Evolutionary conservation across 92 coral and sea anemone genomes (phyloP).

Genomic region (Palythoa heliodiscus): DNA sequence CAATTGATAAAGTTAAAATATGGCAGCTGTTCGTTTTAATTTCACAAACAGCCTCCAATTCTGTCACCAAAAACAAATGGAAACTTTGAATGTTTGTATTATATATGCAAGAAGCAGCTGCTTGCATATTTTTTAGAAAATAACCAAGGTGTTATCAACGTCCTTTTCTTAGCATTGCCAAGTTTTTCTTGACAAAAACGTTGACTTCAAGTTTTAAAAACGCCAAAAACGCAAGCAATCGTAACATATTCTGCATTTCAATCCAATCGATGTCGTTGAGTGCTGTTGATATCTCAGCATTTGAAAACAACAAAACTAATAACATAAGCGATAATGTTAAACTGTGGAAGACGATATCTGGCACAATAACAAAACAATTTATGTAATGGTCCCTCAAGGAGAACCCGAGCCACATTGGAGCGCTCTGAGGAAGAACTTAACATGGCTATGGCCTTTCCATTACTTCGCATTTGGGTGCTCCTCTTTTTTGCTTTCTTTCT

Average conservation of each 20-base stretch:
- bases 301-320: neutral
- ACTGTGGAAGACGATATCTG: neutral
- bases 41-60: neutral
- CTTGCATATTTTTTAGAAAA: neutral
- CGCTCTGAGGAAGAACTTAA: neutral
- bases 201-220: too few relatives aligned
- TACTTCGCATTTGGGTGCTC: constrained; percentile 22
- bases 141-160: neutral
- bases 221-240: neutral
- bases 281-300: neutral
- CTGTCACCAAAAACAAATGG: neutral
- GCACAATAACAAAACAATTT: neutral
- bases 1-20: neutral
- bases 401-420: constrained; percentile 30
- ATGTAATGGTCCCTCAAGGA: constrained; percentile 7
- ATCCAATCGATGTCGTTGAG: neutral
- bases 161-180: too few relatives aligned
- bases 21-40: neutral
- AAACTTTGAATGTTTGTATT: neutral
- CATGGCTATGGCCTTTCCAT: constrained; percentile 41
- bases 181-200: neutral
- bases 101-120: neutral
- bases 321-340: neutral
- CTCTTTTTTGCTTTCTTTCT: constrained; percentile 8
- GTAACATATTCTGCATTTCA: too few relatives aligned